Base-by-base conservation (phyloP, 2,113 vertebrate species). In the Scophthalmus maximus region DNA sequence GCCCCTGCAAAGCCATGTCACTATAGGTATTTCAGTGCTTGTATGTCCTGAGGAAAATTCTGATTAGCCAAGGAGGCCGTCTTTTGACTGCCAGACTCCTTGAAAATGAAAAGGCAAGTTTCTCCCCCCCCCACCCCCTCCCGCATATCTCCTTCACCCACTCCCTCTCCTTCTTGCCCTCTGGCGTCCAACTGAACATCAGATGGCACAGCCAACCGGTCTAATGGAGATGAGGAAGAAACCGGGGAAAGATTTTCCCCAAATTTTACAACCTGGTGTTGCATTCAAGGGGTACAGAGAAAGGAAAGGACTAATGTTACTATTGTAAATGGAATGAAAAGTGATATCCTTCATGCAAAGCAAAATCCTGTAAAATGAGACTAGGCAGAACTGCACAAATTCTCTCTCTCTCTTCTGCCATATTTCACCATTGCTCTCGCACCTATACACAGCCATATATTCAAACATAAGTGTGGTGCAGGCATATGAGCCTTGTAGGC, bases 41-140 rank as follows among this genome's bases (percentile, higher is more conserved):
- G 55, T 59, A 58, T 50, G 60, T 84, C 82, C 63, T n/a, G 9
- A 76, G 74, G 72, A 75, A 78, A 58, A 71, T 78, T 84, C 58
- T 70, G 74, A 86, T 84, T 61, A 73, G 59, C 67, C 65, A 66
- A 73, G 49, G 70, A 75, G 67, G 59, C 52, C 47, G 81, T 87
- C 76, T 79, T 81, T 67, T 85, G 69, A 67, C 80, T 82, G 62
- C 69, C 85, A 85, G 57, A 79, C 80, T 81, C 64, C n/a, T 52
- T 65, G 66, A 60, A 80, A 83, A 90, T 73, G 67, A 84, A 88
- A 90, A 89, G 80, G 91, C 84, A 87, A 78, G 78, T 90, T 81
- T 80, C 58, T 69, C 77, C 68, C 61, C 65, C 51, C 14, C 70
- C 78, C 64, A 66, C 46, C 49, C 65, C 47, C 47, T 60, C 56